Conservation (phyloP, 2,113 vertebrate species). For the Onychostruthus taczanowskii region DNA sequence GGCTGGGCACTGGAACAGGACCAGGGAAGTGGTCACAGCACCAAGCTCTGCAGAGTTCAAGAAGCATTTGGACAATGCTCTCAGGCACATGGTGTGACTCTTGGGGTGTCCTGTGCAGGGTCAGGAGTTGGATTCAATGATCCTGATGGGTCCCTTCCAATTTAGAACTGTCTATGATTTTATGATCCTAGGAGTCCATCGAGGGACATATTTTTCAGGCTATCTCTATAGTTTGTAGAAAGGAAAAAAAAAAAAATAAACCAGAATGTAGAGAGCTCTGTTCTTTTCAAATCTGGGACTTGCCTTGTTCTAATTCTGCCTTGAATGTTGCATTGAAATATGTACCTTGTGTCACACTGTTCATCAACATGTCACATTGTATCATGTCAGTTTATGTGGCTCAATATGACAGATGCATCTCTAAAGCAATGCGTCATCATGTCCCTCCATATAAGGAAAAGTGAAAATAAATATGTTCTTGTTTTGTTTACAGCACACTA, state of each 20-base stretch:
- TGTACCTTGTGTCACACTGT: slow-evolving; percentile 12
- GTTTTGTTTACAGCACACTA: not conserved
- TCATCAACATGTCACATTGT: slow-evolving; percentile 45
- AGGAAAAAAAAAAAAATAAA: not conserved
- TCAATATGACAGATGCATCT: slow-evolving; percentile 49
- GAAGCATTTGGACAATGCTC: not conserved
- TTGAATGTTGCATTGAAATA: slow-evolving; percentile 7
- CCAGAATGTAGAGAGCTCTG: not conserved
- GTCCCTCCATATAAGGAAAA: slow-evolving; percentile 35
- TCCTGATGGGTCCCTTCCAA: not conserved
- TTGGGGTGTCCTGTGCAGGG: not conserved
- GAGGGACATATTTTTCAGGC: not conserved
- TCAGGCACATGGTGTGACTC: not conserved
- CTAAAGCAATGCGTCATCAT: slow-evolving; percentile 8
- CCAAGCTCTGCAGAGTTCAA: not conserved
- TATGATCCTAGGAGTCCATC: no score
- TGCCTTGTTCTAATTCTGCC: not conserved
- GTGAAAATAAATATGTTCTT: slow-evolving; percentile 52
- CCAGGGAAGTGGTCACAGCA: not conserved
- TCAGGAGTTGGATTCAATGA: not conserved
- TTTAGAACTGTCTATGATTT: not conserved
- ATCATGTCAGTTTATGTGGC: slow-evolving; percentile 54
- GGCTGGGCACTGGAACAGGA: not conserved
- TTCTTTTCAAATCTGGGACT: not conserved
- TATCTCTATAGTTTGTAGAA: not conserved